phyloP scores from a whole-genome alignment of 1,140 invertebrate species.

The Leguminivora glycinivorella region DNA sequence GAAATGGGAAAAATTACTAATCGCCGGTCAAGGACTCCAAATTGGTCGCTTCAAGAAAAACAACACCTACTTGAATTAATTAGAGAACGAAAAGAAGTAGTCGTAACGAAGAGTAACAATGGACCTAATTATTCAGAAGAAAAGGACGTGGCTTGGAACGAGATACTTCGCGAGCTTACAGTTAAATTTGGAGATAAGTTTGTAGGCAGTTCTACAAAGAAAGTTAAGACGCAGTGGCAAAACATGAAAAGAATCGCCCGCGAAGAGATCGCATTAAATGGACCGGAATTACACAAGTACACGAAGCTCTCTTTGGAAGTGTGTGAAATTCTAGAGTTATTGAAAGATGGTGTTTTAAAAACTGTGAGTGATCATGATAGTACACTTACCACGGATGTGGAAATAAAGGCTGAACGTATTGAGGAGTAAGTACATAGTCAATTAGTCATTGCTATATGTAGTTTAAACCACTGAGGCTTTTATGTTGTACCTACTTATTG shows the following conservation, averaged over 20 bases:
- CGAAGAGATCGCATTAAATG: constrained; percentile 62
- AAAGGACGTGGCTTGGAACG: constrained; percentile 72
- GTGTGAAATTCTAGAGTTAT: constrained; percentile 62
- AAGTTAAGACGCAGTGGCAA: constrained; percentile 75
- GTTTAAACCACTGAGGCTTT: too few species aligned
- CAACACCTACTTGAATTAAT: constrained; percentile 70
- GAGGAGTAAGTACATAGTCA: constrained; percentile 64
- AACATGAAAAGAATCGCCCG: constrained; percentile 75
- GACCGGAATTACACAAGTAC: constrained; percentile 51
- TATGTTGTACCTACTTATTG: too few species aligned
- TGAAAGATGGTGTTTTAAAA: constrained; percentile 58
- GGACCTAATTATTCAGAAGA: constrained; percentile 66
- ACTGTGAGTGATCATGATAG: constrained; percentile 51
- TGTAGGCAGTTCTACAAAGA: constrained; percentile 63
- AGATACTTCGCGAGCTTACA: constrained; percentile 61
- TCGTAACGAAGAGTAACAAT: constrained; percentile 64
- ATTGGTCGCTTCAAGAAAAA: constrained; percentile 71
- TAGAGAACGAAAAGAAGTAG: constrained; percentile 62
- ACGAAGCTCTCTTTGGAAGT: constrained; percentile 64
- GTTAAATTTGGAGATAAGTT: constrained; percentile 66
- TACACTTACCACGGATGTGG: constrained; percentile 56
- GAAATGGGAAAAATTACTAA: constrained; percentile 63
- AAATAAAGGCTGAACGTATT: constrained; percentile 66
- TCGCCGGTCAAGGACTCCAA: constrained; percentile 64
- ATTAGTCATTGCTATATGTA: neutral